A percentile compares a stretch with the other conserved stretches of the same genome.
phyloP scores from a whole-genome alignment of 2,113 vertebrate genomes.

The Triplophysa siluroides region DNA sequence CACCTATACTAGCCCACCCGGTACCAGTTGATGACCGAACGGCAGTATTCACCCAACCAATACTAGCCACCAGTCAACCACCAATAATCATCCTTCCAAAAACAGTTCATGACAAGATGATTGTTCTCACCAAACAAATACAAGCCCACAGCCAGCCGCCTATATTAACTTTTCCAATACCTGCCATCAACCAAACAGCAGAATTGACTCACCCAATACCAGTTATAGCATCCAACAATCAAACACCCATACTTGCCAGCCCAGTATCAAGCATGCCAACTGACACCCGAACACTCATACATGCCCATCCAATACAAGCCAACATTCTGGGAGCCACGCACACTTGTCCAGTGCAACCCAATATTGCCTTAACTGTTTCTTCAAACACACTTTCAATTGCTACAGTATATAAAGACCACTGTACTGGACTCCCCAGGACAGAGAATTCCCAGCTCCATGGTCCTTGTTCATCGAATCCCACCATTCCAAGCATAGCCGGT shows the following conservation, averaged over 20 bases:
- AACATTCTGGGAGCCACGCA: not conserved
- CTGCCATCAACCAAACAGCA: not conserved
- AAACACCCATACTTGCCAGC: not conserved
- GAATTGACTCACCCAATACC: not conserved
- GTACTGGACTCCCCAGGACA: not conserved
- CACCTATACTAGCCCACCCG: too few relatives aligned
- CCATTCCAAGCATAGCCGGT: not conserved
- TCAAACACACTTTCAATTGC: not conserved
- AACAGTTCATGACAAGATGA: not conserved
- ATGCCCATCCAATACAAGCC: constrained; percentile 8
- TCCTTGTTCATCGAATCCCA: not conserved
- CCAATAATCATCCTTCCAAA: not conserved
- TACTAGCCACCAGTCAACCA: not conserved
- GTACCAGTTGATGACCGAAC: not conserved
- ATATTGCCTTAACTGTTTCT: not conserved
- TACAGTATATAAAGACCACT: not conserved
- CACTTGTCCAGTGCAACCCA: not conserved
- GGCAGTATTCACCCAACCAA: accelerated
- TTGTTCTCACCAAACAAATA: not conserved
- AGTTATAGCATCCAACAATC: not conserved
- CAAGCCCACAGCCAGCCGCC: not conserved
- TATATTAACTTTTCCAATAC: not conserved
- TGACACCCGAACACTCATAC: not conserved
- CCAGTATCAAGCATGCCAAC: not conserved
- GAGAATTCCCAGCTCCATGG: too few relatives aligned